Percentiles rank a stretch among this genome's conserved stretches.
Conservation (phyloP, 2,113 vertebrate genomes). For the Ailuropoda melanoleuca region DNA sequence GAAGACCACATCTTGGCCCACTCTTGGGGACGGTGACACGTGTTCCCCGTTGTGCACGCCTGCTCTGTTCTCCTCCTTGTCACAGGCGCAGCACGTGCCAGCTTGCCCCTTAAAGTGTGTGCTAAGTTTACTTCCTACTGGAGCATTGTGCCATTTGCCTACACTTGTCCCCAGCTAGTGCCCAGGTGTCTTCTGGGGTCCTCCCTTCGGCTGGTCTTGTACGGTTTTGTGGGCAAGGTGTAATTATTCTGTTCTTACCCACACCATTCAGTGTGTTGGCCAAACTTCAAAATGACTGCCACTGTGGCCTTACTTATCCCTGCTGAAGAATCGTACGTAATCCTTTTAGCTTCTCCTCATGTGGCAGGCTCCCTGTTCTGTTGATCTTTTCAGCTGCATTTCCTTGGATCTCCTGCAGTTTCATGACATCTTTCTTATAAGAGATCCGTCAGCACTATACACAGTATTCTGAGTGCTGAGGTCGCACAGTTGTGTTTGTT, state of each 20-base stretch:
- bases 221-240: neutral
- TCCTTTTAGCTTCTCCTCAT: neutral
- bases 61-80: neutral
- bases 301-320: neutral
- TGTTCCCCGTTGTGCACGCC: neutral
- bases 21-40: fast-evolving
- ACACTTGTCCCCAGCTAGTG: neutral
- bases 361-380: neutral
- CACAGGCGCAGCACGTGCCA: neutral
- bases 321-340: neutral
- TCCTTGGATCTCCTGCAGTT: slow-evolving; percentile 34
- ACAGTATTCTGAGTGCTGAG: neutral
- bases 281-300: neutral
- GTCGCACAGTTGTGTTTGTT: neutral
- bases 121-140: neutral
- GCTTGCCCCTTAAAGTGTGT: neutral
- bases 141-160: neutral
- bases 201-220: neutral
- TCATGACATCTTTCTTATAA: neutral
- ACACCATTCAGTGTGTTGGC: neutral
- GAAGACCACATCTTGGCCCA: neutral
- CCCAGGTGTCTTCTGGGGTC: neutral
- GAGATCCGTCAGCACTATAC: neutral
- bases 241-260: neutral
- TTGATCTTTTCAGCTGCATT: neutral